Evolutionary conservation across 2,888 invertebrate genomes (phyloP), one percentile per base, ranked within the genome.

Genomic region (Drosophila mercatorum): DNA sequence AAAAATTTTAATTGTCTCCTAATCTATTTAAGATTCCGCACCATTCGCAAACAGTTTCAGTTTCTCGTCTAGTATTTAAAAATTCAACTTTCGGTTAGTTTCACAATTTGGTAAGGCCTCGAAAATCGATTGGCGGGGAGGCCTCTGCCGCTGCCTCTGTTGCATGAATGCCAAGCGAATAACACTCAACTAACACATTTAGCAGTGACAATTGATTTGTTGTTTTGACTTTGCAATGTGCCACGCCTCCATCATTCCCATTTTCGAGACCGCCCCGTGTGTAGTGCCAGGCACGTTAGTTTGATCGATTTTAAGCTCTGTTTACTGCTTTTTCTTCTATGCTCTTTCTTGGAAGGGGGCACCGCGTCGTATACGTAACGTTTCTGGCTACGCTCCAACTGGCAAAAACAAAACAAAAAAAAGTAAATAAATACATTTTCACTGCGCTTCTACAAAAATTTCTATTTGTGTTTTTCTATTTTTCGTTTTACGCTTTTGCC

Each of bases 291-390:
- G 62, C 60, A 62, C 68, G 77, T 72, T 65, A 75, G 84, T 85
- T 85, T 84, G 85, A 85, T 85, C 85, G 85, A 85, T 85, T 89
- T 89, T 78, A 60, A 51, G 70, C 57, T 53, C 55, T 28, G 59
- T 40, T 49, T 46, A 49, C 46, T 60, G 53, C 46, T 43, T 46
- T 67, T 70, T 76, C 60, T 58, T 57, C 47, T 59, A 60, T 28
- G 49, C 36, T 53, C 64, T 72, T 58, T 52, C 52, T 70, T 17
- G 14, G 7, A 17, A 36, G 40, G 26, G 47, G 40, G 6, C 40
- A 57, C 10, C 61, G 12, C 55, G 46, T 28, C 83, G 87, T 83
- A 88, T 86, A 86, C 83, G 79, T 88, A 78, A 84, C 55, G 74
- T 55, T 58, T 51, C 59, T 63, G 57, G 68, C 71, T 49, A 76